Percentiles rank a stretch among this genome's conserved stretches.
Evolutionary conservation across 1,140 invertebrate genomes (phyloP).

Genomic region (Arctopsyche grandis): DNA sequence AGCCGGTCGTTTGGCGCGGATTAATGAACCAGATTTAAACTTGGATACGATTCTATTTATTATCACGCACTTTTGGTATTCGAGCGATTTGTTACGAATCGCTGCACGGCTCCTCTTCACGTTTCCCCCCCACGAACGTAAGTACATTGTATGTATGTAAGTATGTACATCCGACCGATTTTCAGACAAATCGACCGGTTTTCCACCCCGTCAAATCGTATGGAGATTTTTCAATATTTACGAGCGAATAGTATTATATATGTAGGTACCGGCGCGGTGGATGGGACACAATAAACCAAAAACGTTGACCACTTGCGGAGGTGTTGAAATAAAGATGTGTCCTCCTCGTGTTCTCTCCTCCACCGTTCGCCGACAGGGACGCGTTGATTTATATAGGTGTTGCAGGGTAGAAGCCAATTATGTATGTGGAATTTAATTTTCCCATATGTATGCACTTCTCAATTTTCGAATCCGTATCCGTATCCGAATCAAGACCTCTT

Average conservation of each 20-base stretch:
- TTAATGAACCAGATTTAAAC: slow-evolving; percentile 8
- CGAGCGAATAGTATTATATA: not conserved
- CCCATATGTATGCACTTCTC: not conserved
- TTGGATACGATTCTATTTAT: not conserved
- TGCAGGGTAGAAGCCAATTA: slow-evolving; percentile 21
- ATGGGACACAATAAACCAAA: slow-evolving; percentile 30
- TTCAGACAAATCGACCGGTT: too few relatives aligned
- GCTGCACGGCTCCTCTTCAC: too few relatives aligned
- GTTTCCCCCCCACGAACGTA: too few relatives aligned
- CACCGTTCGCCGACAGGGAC: slow-evolving; percentile 19
- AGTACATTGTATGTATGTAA: too few relatives aligned
- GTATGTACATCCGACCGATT: too few relatives aligned
- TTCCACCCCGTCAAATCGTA: too few relatives aligned
- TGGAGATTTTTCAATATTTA: not conserved
- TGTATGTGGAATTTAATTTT: not conserved
- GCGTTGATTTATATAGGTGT: slow-evolving; percentile 20
- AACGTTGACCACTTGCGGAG: slow-evolving; percentile 25
- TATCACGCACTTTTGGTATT: not conserved
- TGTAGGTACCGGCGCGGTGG: not conserved
- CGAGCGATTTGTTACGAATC: too few relatives aligned
- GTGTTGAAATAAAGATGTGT: slow-evolving; percentile 44
- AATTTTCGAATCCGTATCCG: too few relatives aligned
- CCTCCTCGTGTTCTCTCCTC: slow-evolving; percentile 18
- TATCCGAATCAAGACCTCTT: too few relatives aligned
- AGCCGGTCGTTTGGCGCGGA: not conserved